Evolutionary conservation across 2,797 vertebrate genomes (phyloP).

Genomic region (Characodon lateralis): DNA sequence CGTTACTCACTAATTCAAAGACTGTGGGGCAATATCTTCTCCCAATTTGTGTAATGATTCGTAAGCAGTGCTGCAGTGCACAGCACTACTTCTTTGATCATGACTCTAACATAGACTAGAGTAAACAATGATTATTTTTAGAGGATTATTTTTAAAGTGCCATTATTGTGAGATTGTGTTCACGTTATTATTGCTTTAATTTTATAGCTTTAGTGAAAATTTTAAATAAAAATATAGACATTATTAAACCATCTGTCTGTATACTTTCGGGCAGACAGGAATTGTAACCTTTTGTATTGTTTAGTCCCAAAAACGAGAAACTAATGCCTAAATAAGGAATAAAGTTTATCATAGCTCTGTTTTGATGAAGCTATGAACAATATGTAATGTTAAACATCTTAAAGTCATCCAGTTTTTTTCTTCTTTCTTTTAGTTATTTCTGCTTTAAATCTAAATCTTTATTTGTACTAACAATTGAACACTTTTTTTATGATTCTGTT

Average conservation of each 20-base stretch:
- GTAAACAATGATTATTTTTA: background rate
- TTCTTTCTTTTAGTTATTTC: conserved; percentile 24
- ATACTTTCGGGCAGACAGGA: background rate
- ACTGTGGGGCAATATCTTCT: background rate
- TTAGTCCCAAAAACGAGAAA: background rate
- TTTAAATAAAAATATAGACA: background rate
- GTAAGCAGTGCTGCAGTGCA: background rate
- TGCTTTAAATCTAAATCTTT: conserved; percentile 28
- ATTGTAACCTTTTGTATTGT: background rate
- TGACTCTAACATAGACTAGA: background rate
- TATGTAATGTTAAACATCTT: conserved; percentile 7
- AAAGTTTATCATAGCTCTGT: background rate
- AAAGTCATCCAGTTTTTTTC: conserved; percentile 8
- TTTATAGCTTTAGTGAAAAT: background rate
- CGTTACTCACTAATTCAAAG: background rate
- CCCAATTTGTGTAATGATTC: background rate
- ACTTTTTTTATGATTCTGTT: conserved; percentile 48
- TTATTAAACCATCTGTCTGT: too few relatives aligned
- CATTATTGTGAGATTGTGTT: background rate
- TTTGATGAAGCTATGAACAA: background rate
- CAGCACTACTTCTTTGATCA: background rate
- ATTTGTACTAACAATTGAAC: conserved; percentile 61
- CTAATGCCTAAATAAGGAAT: background rate
- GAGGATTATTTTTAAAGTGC: background rate
- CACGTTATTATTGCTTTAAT: background rate